Evolutionary conservation across 1,140 invertebrate genomes (phyloP), one percentile per base, ranked within the genome.

Genomic region (Drosophila kanapiae): DNA sequence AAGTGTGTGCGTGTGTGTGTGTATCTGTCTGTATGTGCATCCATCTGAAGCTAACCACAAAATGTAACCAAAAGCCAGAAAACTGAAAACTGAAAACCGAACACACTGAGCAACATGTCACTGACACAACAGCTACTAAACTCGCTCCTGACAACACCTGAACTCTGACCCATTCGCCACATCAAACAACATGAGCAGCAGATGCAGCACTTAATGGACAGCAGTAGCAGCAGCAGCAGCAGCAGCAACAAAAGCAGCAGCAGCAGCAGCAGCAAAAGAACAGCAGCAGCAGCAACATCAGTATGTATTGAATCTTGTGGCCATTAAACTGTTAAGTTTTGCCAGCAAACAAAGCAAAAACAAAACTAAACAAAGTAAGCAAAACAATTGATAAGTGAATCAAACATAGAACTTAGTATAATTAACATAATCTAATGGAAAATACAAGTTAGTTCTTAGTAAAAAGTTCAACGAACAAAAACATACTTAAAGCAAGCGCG

Each of bases 241-340:
- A 47, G 49, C 49, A 68, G 75, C 40, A 56, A 29, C 57, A 57
- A 75, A 33, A 58, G 10, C 11, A 57, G 8, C 57, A 63, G 61
- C 58, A 60, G 67, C 68, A 69, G 51, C 29, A 62, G 35, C 45
- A 65, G 3, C 23, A 23, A 23, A 63, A 56, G 8, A 68, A 33
- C 23, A 54, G 16, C 75, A 58, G 38, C 57, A 69, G 69, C 40
- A 57, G 45, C 74, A 61, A 78, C 63, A 78, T 37, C 75, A 78
- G 54, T 58, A 81, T 69, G 56, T 75, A 85, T 85, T 81, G 78
- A 85, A 85, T 85, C 76, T 85, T 85, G 82, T 85, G 82, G 82
- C 82, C 82, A 85, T 85, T 81, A 75, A 74, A 72, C 76, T 83
- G 80, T 83, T 79, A 67, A 51, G 79, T 81, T 81, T 80, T 80